Conservation (phyloP, 2,113 vertebrate genomes). For the Turdus rufiventris region DNA sequence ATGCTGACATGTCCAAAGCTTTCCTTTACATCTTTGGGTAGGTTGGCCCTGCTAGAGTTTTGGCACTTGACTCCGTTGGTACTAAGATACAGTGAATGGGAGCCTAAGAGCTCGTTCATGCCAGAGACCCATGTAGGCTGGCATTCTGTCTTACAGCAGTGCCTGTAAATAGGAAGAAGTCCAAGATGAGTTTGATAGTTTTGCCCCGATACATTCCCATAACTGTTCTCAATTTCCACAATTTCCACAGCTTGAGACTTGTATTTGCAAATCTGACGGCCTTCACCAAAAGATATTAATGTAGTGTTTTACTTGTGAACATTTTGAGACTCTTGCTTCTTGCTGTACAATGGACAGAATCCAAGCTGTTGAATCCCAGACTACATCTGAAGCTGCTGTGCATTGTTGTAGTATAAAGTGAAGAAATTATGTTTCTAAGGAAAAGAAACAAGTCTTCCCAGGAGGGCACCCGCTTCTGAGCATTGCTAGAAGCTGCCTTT, state of each 20-base stretch:
- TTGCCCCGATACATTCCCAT: background rate
- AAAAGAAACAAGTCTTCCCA: background rate
- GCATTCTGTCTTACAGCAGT: background rate
- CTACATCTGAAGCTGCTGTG: background rate
- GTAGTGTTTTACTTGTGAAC: background rate
- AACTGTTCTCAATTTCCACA: background rate
- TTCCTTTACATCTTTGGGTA: background rate
- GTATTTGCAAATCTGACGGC: background rate
- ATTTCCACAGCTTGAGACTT: background rate
- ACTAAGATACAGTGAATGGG: background rate
- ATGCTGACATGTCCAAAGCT: accelerated
- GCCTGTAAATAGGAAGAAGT: background rate
- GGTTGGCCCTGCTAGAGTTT: background rate
- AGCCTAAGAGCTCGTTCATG: background rate
- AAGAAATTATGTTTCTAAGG: background rate
- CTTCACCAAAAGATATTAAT: background rate
- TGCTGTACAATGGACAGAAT: background rate
- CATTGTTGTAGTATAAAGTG: background rate
- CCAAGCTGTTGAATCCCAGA: background rate
- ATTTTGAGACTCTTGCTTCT: background rate
- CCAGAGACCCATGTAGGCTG: background rate
- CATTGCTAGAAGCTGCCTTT: background rate
- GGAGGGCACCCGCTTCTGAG: background rate
- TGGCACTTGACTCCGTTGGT: background rate
- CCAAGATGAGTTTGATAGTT: background rate